Evolutionary conservation across 2,113 vertebrate genomes (phyloP).

Genomic region (Laticauda colubrina): DNA sequence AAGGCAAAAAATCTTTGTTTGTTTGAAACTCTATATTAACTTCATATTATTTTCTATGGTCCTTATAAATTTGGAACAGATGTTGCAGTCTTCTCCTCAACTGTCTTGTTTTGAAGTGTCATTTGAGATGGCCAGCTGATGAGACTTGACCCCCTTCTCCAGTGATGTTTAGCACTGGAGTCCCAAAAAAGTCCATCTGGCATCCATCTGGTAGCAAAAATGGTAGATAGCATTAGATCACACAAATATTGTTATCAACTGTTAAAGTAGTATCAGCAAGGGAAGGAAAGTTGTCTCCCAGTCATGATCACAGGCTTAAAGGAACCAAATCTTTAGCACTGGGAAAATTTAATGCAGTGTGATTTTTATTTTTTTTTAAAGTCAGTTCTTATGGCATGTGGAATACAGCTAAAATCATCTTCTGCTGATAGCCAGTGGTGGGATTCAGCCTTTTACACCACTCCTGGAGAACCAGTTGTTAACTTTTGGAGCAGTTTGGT

Average conservation of each 20-base stretch:
- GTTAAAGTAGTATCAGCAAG: conserved; percentile 68
- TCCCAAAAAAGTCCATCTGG: conserved; percentile 73
- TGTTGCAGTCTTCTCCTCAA: conserved; percentile 58
- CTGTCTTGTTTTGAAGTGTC: conserved; percentile 71
- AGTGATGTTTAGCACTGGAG: conserved; percentile 61
- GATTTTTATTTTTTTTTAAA: conserved; percentile 18
- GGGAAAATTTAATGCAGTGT: conserved; percentile 51
- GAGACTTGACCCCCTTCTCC: conserved; percentile 66
- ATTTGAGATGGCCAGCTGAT: conserved; percentile 66
- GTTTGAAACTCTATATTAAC: conserved; percentile 57
- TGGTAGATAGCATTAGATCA: conserved; percentile 75
- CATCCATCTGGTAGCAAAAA: conserved; percentile 76
- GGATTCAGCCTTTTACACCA: too few relatives aligned
- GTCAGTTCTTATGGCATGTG: conserved; percentile 45
- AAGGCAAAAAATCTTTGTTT: conserved; percentile 48
- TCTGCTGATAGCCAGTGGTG: conserved; percentile 46
- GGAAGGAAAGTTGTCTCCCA: conserved; percentile 66
- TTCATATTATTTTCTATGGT: conserved; percentile 58
- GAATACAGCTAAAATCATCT: conserved; percentile 51
- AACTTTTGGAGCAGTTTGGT: too few relatives aligned
- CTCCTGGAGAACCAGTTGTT: too few relatives aligned
- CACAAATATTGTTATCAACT: conserved; percentile 68
- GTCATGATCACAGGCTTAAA: conserved; percentile 49
- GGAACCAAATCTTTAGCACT: conserved; percentile 61
- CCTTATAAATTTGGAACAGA: conserved; percentile 70